Evolutionary conservation across 1,140 invertebrate species (phyloP).

Genomic region (Uloborus diversus): DNA sequence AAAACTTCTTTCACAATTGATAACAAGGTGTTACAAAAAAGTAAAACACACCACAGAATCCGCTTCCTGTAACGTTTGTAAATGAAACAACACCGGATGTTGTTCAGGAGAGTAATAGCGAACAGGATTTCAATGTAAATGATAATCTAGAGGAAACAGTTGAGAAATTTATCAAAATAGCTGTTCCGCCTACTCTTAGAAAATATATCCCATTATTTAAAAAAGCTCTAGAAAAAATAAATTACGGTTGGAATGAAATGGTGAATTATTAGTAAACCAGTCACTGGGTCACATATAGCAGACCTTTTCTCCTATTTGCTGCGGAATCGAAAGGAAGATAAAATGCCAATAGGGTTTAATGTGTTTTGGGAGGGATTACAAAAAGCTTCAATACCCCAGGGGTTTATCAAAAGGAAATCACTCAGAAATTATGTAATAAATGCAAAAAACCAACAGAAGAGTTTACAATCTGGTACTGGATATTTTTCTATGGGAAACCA

Average conservation of each 20-base stretch:
- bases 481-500: not conserved
- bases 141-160: not conserved
- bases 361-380: not conserved
- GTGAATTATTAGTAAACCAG: not conserved
- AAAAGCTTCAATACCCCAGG: not conserved
- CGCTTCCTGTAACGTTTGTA: not conserved
- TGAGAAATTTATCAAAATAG: not conserved
- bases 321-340: not conserved
- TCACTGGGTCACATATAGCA: not conserved
- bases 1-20: not conserved
- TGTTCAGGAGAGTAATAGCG: not conserved
- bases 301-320: not conserved
- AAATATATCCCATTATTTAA: not conserved
- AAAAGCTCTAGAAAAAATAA: not conserved
- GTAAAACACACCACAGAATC: not conserved
- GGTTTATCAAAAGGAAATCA: too few relatives aligned
- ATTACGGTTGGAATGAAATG: not conserved
- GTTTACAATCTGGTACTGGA: not conserved
- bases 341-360: not conserved
- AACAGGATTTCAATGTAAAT: not conserved
- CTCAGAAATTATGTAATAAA: too few relatives aligned
- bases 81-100: not conserved
- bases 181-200: not conserved
- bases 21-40: not conserved
- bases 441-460: not conserved